Base-by-base conservation (phyloP, 2,797 vertebrate species). In the Myioborus miniatus region DNA sequence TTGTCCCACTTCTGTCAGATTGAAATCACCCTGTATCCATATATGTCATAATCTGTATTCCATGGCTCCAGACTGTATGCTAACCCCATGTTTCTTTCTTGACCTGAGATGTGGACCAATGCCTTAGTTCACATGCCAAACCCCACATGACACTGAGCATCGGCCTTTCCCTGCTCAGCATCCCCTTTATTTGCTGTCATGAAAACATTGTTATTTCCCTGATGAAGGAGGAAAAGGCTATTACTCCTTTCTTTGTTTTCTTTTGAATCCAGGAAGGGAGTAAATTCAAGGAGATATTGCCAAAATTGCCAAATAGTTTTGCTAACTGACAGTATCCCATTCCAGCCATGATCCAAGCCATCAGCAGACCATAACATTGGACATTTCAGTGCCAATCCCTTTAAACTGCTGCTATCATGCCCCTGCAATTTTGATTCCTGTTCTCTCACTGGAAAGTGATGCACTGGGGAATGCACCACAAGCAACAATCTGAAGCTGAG, bases 361-460 rank as follows among this genome's bases (percentile, higher is more conserved):
- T 50, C 53, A 79, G 41, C 3, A 0, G 15, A 75, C 27, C 1
- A 0, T 19, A 84, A 60, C 16, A 37, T 7, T 6, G 6, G 13
- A 8, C 9, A 68, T 68, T 71, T 82, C 1, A 0, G 11, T 34
- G 23, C 32, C 60, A 74, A 69, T 37, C 59, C 34, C 26, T 30
- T 62, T 43, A 26, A 71, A 29, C 15, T 32, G 23, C 49, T 56
- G 32, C 62, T 52, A 2, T 18, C 1, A 0, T 19, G 3, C 4
- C 20, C 16, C 30, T 20, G 26, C 32, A 53, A 46, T 44, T 67
- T 26, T 64, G 16, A 15, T 63, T 56, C 34, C 37, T 6, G 0
- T 19, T 36, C 18, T 56, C 26, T 32, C 36, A 24, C 55, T 65
- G 36, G 27, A 50, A 10, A 23, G 17, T 24, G 50, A 53, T 36